Evolutionary conservation across 2,888 invertebrate species (phyloP).

Genomic region (Troides aeacus): DNA sequence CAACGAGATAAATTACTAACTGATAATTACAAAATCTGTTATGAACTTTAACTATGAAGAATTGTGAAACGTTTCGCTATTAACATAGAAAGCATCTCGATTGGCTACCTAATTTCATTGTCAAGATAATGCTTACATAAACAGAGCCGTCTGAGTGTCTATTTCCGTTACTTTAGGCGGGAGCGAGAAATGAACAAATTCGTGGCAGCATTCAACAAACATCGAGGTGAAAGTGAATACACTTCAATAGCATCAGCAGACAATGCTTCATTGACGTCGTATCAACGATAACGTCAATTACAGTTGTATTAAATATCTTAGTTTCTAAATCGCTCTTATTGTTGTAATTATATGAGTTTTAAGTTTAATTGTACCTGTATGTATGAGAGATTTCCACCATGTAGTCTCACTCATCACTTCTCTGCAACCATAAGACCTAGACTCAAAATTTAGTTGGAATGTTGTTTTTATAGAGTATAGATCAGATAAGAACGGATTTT

Average conservation of each 20-base stretch:
- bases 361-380: not conserved
- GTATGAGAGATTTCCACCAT: not conserved
- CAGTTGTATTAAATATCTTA: not conserved
- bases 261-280: slow-evolving; percentile 46
- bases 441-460: no score
- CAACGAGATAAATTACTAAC: slow-evolving; percentile 32
- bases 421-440: no score
- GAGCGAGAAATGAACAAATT: slow-evolving; percentile 51
- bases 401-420: no score
- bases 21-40: slow-evolving; percentile 41
- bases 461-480: no score
- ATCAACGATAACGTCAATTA: slow-evolving; percentile 7
- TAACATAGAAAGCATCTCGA: slow-evolving; percentile 58
- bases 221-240: slow-evolving; percentile 65
- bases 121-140: slow-evolving; percentile 64
- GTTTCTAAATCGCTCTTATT: not conserved
- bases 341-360: not conserved
- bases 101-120: slow-evolving; percentile 44
- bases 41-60: slow-evolving; percentile 43
- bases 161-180: slow-evolving; percentile 57
- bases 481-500: no score
- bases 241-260: slow-evolving; percentile 66
- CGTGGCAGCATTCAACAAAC: slow-evolving; percentile 52
- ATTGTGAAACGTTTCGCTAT: slow-evolving; percentile 43
- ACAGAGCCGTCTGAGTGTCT: slow-evolving; percentile 54